phyloP scores from a whole-genome alignment of 92 coral and sea anemone genomes.

The Epizoanthus scotinus region DNA sequence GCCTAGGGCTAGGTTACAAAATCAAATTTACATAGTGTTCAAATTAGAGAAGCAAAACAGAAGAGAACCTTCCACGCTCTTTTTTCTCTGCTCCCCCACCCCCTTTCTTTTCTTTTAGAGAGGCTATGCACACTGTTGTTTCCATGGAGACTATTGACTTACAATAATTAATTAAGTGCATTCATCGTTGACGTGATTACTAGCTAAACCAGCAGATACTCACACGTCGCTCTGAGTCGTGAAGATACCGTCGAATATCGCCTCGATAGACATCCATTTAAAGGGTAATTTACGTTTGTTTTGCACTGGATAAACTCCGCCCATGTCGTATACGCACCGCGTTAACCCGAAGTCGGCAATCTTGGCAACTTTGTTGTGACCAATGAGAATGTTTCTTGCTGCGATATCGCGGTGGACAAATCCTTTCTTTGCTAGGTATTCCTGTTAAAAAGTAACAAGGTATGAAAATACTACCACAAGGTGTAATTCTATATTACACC shows the following conservation, averaged over 20 bases:
- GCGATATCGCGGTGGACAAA: slow-evolving; percentile 34
- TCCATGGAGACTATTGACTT: too few relatives aligned
- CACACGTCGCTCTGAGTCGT: slow-evolving; percentile 38
- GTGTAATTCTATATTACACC: too few relatives aligned
- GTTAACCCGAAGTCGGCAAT: slow-evolving; percentile 37
- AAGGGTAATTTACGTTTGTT: slow-evolving; percentile 30
- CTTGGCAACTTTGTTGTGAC: slow-evolving; percentile 38
- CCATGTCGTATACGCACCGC: slow-evolving; percentile 25
- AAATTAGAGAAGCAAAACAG: too few relatives aligned
- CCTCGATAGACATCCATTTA: slow-evolving; percentile 36
- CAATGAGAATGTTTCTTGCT: slow-evolving; percentile 33
- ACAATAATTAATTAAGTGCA: too few relatives aligned
- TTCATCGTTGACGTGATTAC: too few relatives aligned
- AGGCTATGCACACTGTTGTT: too few relatives aligned
- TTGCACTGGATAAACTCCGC: slow-evolving; percentile 25
- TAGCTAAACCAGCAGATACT: neutral
- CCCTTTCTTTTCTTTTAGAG: too few relatives aligned
- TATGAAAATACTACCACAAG: too few relatives aligned
- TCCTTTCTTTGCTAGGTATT: slow-evolving; percentile 34
- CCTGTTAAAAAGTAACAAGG: neutral
- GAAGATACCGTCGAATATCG: slow-evolving; percentile 27
- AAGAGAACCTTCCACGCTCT: too few relatives aligned
- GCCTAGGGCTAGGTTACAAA: too few relatives aligned
- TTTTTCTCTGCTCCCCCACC: too few relatives aligned
- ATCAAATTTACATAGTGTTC: too few relatives aligned